A percentile compares a stretch with the other conserved stretches of the same genome.
These are phyloP conservation scores for Maconellicoccus hirsutus DNA, from an alignment of 1,140 invertebrate species.

Conservation along the genomic window DNA sequence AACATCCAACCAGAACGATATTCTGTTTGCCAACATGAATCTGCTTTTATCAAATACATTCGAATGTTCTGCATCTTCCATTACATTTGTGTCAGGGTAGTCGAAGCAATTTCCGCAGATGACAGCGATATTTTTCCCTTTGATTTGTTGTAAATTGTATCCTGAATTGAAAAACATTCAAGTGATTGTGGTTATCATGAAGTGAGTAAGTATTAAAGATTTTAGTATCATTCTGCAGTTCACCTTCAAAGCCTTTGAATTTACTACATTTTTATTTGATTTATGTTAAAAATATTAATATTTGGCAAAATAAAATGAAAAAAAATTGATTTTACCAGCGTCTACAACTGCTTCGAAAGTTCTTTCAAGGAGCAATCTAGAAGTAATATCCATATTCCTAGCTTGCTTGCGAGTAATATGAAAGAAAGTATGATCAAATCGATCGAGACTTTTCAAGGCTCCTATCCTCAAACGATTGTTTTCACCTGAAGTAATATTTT, in stretches of 20 bases:
- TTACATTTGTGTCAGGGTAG: not conserved
- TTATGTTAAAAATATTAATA: too few relatives aligned
- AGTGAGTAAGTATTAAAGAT: too few relatives aligned
- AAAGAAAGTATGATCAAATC: not conserved
- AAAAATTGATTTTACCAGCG: slow-evolving; percentile 21
- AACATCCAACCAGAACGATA: not conserved
- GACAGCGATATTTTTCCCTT: not conserved
- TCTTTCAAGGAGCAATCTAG: slow-evolving; percentile 26
- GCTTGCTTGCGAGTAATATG: not conserved
- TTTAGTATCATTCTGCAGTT: too few relatives aligned
- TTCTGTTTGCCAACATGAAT: not conserved
- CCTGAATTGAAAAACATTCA: not conserved
- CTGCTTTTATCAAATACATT: not conserved
- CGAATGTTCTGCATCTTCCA: not conserved
- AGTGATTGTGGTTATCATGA: too few relatives aligned
- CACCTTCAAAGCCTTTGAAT: not conserved
- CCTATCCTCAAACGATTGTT: slow-evolving; percentile 24
- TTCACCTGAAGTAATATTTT: too few relatives aligned
- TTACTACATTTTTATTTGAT: not conserved
- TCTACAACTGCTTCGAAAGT: slow-evolving; percentile 26
- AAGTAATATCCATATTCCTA: not conserved
- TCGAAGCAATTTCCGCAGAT: not conserved
- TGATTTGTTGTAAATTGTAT: not conserved
- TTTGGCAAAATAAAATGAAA: too few relatives aligned
- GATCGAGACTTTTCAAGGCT: slow-evolving; percentile 27